These are phyloP conservation scores for Danaus chrysippus DNA, from an alignment of 2,888 invertebrate genomes.

Conservation along the genomic window DNA sequence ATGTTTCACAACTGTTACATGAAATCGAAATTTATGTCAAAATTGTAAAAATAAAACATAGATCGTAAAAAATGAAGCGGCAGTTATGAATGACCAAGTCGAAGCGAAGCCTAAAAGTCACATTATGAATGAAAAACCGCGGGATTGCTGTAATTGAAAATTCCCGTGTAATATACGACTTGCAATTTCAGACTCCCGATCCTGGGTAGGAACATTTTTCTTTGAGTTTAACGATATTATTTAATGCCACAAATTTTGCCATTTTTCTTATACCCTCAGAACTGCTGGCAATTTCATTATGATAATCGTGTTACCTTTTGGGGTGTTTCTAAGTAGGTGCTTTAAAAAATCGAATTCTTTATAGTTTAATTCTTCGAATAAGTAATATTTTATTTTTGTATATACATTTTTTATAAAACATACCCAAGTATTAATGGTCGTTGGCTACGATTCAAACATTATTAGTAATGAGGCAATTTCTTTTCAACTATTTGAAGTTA, in stretches of 20 bases:
- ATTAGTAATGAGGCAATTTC: too few relatives aligned
- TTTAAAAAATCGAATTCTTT: constrained; percentile 24
- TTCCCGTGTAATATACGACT: constrained; percentile 77
- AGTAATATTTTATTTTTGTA: background rate
- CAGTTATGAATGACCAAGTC: constrained; percentile 67
- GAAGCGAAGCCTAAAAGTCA: constrained; percentile 72
- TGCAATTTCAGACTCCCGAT: constrained; percentile 69
- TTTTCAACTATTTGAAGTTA: too few relatives aligned
- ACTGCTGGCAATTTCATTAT: constrained; percentile 73
- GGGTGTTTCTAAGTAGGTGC: constrained; percentile 25
- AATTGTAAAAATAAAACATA: constrained; percentile 17
- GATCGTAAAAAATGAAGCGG: constrained; percentile 31
- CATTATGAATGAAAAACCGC: constrained; percentile 78
- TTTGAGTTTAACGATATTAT: constrained; percentile 75
- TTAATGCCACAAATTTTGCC: constrained; percentile 74
- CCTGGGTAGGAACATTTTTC: constrained; percentile 70
- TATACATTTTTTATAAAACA: background rate
- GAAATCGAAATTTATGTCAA: constrained; percentile 15
- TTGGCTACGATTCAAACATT: too few relatives aligned
- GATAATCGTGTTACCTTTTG: constrained; percentile 64
- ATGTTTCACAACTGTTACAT: background rate
- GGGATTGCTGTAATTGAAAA: constrained; percentile 78
- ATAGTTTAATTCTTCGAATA: constrained; percentile 10
- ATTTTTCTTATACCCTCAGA: constrained; percentile 64
- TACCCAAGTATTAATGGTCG: too few relatives aligned